A percentile compares a stretch with the other conserved stretches of the same genome.
phyloP scores from a whole-genome alignment of 2,113 vertebrate species.

The Mobula hypostoma region DNA sequence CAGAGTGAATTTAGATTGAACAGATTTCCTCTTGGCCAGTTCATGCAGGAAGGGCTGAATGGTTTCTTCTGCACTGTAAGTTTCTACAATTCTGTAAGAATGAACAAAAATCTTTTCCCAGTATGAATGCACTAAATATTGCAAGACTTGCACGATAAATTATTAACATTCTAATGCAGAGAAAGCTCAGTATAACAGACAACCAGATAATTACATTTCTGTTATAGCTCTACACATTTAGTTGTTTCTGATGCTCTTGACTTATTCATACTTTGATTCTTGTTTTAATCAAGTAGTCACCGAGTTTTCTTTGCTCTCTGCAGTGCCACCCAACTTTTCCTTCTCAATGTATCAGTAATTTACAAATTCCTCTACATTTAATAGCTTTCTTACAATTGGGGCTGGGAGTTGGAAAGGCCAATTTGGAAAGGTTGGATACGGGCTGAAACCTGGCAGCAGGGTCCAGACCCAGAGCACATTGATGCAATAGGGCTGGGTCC shows the following conservation, averaged over 20 bases:
- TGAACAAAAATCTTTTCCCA: background rate
- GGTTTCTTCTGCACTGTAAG: no score
- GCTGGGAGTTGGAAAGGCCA: no score
- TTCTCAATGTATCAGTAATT: constrained; percentile 9
- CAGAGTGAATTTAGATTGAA: no score
- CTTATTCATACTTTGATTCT: background rate
- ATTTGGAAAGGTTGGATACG: no score
- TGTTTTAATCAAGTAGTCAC: background rate
- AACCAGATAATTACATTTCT: background rate
- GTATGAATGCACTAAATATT: background rate
- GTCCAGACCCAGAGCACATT: no score
- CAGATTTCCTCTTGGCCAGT: no score
- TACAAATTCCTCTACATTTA: background rate
- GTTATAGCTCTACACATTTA: background rate
- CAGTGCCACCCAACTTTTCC: background rate
- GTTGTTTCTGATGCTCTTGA: background rate
- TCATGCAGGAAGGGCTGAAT: no score
- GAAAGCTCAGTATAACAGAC: background rate
- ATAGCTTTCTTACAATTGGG: background rate
- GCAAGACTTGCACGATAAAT: background rate
- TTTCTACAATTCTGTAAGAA: background rate
- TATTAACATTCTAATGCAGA: constrained; percentile 10
- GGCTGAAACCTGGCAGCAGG: no score
- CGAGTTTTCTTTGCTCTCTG: background rate
- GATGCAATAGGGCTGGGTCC: no score